A percentile compares a stretch with the other conserved stretches of the same genome.
Conservation (phyloP, 2,113 vertebrate species). For the Phyllostomus discolor region DNA sequence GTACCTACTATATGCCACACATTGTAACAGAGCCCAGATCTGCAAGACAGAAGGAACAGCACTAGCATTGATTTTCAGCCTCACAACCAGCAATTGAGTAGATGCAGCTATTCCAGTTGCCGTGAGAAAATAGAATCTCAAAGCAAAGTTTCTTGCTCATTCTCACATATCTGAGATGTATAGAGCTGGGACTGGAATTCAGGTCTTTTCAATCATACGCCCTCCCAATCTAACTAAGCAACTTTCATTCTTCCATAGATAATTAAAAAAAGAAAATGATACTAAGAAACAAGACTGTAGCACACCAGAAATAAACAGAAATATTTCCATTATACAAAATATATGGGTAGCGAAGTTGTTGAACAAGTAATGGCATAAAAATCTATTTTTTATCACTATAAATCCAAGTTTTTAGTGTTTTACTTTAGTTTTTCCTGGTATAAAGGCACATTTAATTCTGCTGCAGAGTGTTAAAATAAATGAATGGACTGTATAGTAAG, state of each 20-base stretch:
- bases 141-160: not conserved
- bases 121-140: not conserved
- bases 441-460: not conserved
- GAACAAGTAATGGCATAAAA: not conserved
- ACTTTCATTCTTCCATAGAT: not conserved
- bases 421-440: not conserved
- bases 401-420: not conserved
- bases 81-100: not conserved
- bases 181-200: not conserved
- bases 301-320: not conserved
- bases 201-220: not conserved
- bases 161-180: not conserved
- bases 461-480: not conserved
- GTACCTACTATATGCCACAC: rapidly evolving
- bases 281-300: not conserved
- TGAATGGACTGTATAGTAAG: not conserved
- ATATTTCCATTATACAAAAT: not conserved
- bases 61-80: not conserved
- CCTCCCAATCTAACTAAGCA: not conserved
- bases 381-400: not conserved
- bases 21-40: not conserved
- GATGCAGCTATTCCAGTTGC: not conserved
- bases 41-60: no score
- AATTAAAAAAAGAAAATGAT: not conserved
- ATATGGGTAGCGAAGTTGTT: not conserved